Evolutionary conservation across 2,888 invertebrate species (phyloP), one percentile per base, ranked within the genome.

Genomic region (Heliconius charithonia): DNA sequence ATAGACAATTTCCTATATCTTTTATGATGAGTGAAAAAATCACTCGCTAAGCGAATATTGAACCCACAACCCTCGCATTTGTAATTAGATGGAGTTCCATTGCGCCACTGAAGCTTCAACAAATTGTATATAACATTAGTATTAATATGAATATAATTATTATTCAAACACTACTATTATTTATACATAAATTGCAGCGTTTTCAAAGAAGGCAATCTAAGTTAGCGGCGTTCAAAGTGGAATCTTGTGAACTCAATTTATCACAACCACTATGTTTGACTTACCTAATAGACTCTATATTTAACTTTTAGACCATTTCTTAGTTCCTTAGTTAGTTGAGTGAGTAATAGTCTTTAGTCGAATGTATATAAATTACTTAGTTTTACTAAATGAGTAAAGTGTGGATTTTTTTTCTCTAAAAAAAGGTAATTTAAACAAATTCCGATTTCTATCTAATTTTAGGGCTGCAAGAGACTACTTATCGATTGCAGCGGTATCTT

Each of bases 191-290:
- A 25, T 45, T 65, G 65, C 71, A 65, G 63, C 45, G 29, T 32
- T 77, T 67, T 77, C 77, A 77, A 77, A 72, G 73, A 73, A 59
- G 73, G 73, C 66, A 77, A 77, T 77, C 66, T 77, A 77, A 77
- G 77, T 77, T 77, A 77, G 77, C 66, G 51, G 27, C 27, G 77
- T 56, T 66, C 72, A 72, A 63, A 63, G 77, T 51, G 16, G 77
- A 77, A 73, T 77, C 77, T 77, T 67, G 56, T 73, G 63, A 77
- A 77, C 73, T 77, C 77, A 59, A 77, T 77, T 77, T 77, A 77
- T 77, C 51, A 51, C 51, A 51, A 77, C 71, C 45, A 66, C 77
- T 37, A 77, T 73, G 77, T 77, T 77, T 73, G 72, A 77, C 66
- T 77, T 66, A 37, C 16, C 72, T 73, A 73, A 66, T 77, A 73